Evolutionary conservation across 1,140 invertebrate species (phyloP), one percentile per base, ranked within the genome.

Genomic region (Antheraea mylitta): DNA sequence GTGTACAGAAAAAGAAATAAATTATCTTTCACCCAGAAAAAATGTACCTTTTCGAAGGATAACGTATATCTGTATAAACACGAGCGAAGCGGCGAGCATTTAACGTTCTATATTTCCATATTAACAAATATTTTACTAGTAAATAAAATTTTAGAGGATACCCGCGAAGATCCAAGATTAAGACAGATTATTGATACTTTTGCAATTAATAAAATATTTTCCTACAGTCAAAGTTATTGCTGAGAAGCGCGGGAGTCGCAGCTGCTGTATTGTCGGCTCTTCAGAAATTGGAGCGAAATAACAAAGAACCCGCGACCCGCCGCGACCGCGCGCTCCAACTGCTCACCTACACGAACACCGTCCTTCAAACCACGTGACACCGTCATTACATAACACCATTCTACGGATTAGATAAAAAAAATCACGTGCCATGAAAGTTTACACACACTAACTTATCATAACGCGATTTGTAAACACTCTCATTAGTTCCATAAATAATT

Each of bases 231-330:
- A 91, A 91, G 67, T 65, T 90, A 36, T 72, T 83, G 18, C 71
- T 91, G 19, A 78, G 89, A 7, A 88, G 84, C 53, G 82, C 85
- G 0, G 84, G 86, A 7, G 80, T 90, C 42, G 73, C 80, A 0
- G 71, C 80, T 0, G 82, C 85, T 0, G 85, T 88, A 58, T 75
- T 85, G 7, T 78, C 81, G 7, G 73, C 82, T 8, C 22, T 87
- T 64, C 83, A 89, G 72, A 78, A 85, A 0, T 18, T 85, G 48
- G 45, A 53, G 13, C 45, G 16, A 6, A 53, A 53, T 13, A 53
- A 16, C 16, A 53, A n/a, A 13, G 18, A 0, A n/a, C 58, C 9
- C 42, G 45, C 16, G 78, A 78, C 10, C 69, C 69, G 4, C 60
- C 69, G 0, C 73, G 78, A 30, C 48, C 79, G 80, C 7, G 85